Conservation (phyloP, 2,888 invertebrate genomes). For the Cephonodes hylas region DNA sequence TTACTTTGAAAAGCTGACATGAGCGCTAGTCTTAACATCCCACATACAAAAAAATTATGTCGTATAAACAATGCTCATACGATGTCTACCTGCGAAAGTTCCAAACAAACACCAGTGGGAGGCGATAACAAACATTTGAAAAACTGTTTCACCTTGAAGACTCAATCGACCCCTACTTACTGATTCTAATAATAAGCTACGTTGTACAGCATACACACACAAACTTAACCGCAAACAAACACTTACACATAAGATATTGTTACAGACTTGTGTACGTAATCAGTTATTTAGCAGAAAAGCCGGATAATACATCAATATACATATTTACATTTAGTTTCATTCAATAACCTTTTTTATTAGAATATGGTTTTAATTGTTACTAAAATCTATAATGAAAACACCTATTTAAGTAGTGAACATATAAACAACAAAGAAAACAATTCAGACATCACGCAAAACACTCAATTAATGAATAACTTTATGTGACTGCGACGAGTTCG, state of each 20-base stretch:
- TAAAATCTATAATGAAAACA: too few species aligned
- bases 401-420: too few species aligned
- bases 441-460: too few species aligned
- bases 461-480: too few species aligned
- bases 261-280: neutral
- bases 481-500: too few species aligned
- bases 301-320: neutral
- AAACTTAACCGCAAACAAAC: neutral
- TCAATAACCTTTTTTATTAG: too few species aligned
- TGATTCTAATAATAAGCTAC: conserved; percentile 2
- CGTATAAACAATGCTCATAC: neutral
- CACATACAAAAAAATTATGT: neutral
- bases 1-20: too few species aligned
- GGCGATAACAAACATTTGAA: neutral
- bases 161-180: neutral
- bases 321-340: too few species aligned
- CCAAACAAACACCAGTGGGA: neutral
- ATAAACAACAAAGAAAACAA: too few species aligned
- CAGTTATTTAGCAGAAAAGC: neutral
- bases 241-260: neutral
- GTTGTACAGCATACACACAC: neutral
- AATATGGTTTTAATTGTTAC: too few species aligned
- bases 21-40: neutral
- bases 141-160: neutral
- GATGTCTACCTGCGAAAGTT: neutral